Conservation (phyloP, 2,797 vertebrate species). For the Cryptoprocta ferox region DNA sequence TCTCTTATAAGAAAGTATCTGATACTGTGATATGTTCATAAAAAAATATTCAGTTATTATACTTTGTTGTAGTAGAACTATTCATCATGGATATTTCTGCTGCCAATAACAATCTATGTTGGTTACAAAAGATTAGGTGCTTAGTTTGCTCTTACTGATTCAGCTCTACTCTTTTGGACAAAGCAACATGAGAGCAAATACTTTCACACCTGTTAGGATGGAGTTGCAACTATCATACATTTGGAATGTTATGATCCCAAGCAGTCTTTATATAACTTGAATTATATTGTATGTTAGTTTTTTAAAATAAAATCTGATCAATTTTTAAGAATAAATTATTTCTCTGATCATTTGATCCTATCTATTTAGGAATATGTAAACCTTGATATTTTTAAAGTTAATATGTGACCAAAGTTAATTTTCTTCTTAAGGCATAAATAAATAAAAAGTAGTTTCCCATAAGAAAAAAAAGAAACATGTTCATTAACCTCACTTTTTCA, state of each 20-base stretch:
- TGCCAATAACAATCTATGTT: slow-evolving; percentile 52
- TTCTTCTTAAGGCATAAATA: slow-evolving; percentile 74
- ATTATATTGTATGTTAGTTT: slow-evolving; percentile 58
- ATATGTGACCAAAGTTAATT: slow-evolving; percentile 78
- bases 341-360: slow-evolving; percentile 72
- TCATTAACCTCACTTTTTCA: neutral
- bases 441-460: slow-evolving; percentile 50
- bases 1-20: slow-evolving; percentile 62
- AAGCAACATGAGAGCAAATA: slow-evolving; percentile 67
- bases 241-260: slow-evolving; percentile 51
- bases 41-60: slow-evolving; percentile 61
- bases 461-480: neutral
- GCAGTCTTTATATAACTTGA: slow-evolving; percentile 66
- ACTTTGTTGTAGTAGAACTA: slow-evolving; percentile 65
- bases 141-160: slow-evolving; percentile 61
- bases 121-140: slow-evolving; percentile 52
- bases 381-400: slow-evolving; percentile 62
- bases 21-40: slow-evolving; percentile 75
- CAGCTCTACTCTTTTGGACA: slow-evolving; percentile 70
- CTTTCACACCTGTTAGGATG: slow-evolving; percentile 6
- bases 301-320: slow-evolving; percentile 69
- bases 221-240: neutral
- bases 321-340: slow-evolving; percentile 74
- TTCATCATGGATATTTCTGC: slow-evolving; percentile 63
- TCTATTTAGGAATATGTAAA: slow-evolving; percentile 69